A percentile compares a stretch with the other conserved stretches of the same genome.
Evolutionary conservation across 1,140 invertebrate species (phyloP).

Genomic region (Thalassaphorura encarpata): DNA sequence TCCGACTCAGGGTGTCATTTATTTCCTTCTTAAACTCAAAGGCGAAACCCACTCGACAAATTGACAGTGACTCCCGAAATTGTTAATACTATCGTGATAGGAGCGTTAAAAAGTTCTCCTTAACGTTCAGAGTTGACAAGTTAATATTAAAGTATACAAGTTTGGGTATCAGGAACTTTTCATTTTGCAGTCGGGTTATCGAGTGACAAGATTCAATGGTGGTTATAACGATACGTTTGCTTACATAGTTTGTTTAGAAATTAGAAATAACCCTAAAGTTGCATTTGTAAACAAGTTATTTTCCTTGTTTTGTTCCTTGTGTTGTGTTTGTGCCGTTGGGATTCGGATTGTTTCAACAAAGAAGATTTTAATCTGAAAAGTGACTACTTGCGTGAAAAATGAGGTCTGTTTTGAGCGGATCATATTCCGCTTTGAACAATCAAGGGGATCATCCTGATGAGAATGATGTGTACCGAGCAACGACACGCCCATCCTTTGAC

Average conservation of each 20-base stretch:
- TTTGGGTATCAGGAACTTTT: too few species aligned
- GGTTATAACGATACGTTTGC: not conserved
- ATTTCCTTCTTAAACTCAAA: too few species aligned
- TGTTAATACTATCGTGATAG: too few species aligned
- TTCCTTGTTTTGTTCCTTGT: not conserved
- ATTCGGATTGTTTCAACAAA: not conserved
- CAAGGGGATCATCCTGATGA: slow-evolving; percentile 18
- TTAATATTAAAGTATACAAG: too few species aligned
- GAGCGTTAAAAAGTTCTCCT: too few species aligned
- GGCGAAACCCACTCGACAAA: too few species aligned
- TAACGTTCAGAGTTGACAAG: too few species aligned
- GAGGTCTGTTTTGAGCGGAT: slow-evolving; percentile 30
- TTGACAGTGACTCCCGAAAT: too few species aligned
- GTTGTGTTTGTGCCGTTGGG: not conserved
- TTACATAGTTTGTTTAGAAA: not conserved
- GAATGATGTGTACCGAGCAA: slow-evolving; percentile 28
- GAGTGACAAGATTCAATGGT: not conserved
- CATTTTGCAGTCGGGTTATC: too few species aligned
- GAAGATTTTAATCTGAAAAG: not conserved
- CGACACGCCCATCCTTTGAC: slow-evolving; percentile 31
- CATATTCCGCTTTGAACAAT: slow-evolving; percentile 30
- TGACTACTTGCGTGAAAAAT: slow-evolving; percentile 19
- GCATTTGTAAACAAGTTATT: not conserved
- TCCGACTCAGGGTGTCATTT: too few species aligned
- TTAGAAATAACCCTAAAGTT: not conserved